These are phyloP conservation scores for Homarus americanus DNA, from an alignment of 1,140 invertebrate genomes.

Conservation along the genomic window DNA sequence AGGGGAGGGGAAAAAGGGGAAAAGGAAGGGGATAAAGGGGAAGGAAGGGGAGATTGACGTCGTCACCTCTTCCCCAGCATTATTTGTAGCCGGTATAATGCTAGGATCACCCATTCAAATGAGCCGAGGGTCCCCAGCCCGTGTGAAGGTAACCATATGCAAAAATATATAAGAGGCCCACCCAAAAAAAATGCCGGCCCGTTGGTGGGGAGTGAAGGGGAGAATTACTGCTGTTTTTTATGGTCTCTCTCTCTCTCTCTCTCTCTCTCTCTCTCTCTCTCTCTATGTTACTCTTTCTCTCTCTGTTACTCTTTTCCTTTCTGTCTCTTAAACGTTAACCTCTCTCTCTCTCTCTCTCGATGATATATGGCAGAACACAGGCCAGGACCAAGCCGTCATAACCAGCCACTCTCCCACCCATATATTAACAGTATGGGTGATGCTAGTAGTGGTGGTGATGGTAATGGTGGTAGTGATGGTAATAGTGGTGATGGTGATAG, in stretches of 20 bases:
- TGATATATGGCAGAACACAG: not conserved
- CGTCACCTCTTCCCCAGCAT: conserved; percentile 32
- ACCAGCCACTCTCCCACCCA: not conserved
- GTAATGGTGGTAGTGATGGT: conserved; percentile 8
- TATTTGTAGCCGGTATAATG: conserved; percentile 68
- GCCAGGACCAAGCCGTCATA: conserved; percentile 14
- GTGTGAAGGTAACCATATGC: conserved; percentile 61
- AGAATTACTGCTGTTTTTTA: conserved; percentile 26
- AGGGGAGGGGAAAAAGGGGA: not conserved
- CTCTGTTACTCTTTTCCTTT: not conserved
- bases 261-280: conserved; percentile 34
- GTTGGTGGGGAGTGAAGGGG: conserved; percentile 49
- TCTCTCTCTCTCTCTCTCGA: not conserved
- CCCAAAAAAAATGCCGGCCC: conserved; percentile 50
- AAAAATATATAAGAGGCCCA: too few species aligned
- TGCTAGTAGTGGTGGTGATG: not conserved
- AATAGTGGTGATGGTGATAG: not conserved
- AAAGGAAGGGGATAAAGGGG: not conserved
- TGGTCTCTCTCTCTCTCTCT: not conserved
- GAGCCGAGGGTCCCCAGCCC: conserved; percentile 32
- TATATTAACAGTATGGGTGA: conserved; percentile 18
- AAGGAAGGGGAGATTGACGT: too few species aligned
- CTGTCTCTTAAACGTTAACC: too few species aligned
- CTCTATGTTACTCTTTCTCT: conserved; percentile 24
- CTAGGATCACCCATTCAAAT: conserved; percentile 62